Base-by-base conservation (phyloP, 2,113 vertebrate genomes). In the Drymodes brunneopygia region DNA sequence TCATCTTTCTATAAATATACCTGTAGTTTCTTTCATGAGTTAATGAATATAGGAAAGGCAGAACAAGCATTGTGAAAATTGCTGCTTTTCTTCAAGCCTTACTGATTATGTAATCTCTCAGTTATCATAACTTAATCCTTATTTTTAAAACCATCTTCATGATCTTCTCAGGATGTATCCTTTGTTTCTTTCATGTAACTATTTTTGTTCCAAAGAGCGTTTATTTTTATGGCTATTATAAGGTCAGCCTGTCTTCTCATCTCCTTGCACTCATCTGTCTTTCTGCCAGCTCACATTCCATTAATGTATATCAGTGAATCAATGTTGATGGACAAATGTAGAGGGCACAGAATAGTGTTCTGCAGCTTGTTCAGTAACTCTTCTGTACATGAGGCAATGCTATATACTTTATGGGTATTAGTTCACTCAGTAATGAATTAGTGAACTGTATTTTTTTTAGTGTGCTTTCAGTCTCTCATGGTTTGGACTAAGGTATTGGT, bases 1-100 rank as follows among this genome's bases (percentile, higher is more conserved):
- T 69, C 0, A 2, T 51, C 27, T 57, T 69, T 82, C 10, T 69
- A 1, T 45, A 80, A 88, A n/a, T 0, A 0, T 44, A n/a, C 11
- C 11, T 57, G 7, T 53, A 61, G 9, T 74, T 83, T 88, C 35
- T 54, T 48, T 88, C 21, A n/a, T 81, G 45, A 53, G 50, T n/a
- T 84, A 42, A 50, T 58, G 25, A 60, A 66, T 62, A 20, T 6
- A 62, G 28, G 12, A 77, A 54, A 40, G n/a, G 9, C 16, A 66
- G 45, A 81, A 48, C 14, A 67, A 67, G 23, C 36, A 12, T 6
- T 69, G 42, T 85, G 42, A 72, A 75, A 77, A 51, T 35, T 31
- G 4, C 24, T 84, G 44, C 19, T 69, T 81, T 94, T 86, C 33
- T 73, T 77, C 38, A 66, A 58, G 60, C 8, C 3, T 22, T 70